Conservation (phyloP, 2,888 invertebrate species). For the Ophioninae sp. region DNA sequence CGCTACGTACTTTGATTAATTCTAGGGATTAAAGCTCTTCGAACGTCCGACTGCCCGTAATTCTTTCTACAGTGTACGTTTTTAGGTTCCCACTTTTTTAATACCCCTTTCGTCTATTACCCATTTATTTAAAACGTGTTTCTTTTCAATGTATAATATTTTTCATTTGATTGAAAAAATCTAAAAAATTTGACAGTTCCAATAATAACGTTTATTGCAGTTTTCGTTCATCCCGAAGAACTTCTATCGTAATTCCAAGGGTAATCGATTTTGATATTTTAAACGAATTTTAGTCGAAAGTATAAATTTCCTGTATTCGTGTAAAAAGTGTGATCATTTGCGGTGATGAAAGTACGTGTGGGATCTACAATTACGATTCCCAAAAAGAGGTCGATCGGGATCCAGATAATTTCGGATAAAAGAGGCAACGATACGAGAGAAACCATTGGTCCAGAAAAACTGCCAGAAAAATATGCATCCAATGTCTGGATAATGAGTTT, state of each 20-base stretch:
- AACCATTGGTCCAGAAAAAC: conserved; percentile 24
- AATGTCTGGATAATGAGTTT: neutral
- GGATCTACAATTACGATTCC: conserved; percentile 34
- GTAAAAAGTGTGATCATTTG: neutral
- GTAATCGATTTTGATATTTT: neutral
- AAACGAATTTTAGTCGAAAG: neutral
- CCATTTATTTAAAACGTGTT: too few species aligned
- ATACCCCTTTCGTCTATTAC: conserved; percentile 16
- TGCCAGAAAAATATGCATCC: conserved; percentile 30
- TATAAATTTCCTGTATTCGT: neutral
- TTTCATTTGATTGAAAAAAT: too few species aligned
- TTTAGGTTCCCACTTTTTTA: conserved; percentile 30
- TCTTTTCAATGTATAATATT: too few species aligned
- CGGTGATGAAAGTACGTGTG: neutral
- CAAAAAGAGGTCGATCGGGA: conserved; percentile 9
- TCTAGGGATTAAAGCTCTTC: conserved; percentile 71
- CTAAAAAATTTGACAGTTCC: too few species aligned
- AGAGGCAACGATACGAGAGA: conserved; percentile 15
- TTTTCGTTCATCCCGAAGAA: neutral
- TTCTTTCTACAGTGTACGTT: conserved; percentile 29
- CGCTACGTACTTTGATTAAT: conserved; percentile 72
- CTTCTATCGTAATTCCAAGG: neutral
- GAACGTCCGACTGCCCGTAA: conserved; percentile 48
- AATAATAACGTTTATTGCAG: too few species aligned
- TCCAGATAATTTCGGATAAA: conserved; percentile 17